Evolutionary conservation across 2,797 vertebrate species (phyloP).

Genomic region (Cuniculus paca): DNA sequence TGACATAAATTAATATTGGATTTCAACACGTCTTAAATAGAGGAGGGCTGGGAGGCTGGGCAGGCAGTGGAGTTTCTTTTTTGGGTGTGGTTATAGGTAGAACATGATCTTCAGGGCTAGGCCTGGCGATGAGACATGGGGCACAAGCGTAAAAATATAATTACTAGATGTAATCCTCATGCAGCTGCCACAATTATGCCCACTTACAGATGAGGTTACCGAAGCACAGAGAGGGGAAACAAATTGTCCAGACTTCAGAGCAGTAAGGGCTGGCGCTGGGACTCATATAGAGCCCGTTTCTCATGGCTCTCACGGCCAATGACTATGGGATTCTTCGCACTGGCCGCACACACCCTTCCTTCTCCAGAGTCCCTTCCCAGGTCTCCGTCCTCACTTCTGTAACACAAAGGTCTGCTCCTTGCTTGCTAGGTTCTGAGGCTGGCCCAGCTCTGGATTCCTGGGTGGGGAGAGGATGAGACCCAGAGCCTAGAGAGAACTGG

Average conservation of each 20-base stretch:
- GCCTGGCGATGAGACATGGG: not conserved
- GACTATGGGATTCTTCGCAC: not conserved
- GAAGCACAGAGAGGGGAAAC: slow-evolving; percentile 43
- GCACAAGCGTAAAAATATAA: slow-evolving; percentile 8
- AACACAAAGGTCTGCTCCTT: not conserved
- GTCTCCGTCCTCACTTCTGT: not conserved
- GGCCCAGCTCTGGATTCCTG: not conserved
- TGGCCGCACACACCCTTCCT: not conserved
- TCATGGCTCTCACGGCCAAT: not conserved
- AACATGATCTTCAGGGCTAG: not conserved
- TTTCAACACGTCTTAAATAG: slow-evolving; percentile 47
- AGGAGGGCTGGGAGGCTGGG: not conserved
- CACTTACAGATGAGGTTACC: slow-evolving; percentile 8
- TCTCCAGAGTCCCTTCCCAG: not conserved
- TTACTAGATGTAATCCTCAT: slow-evolving; percentile 45
- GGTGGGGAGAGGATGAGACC: not conserved
- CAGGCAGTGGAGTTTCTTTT: not conserved
- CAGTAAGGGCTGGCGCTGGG: not conserved
- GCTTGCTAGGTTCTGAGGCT: not conserved
- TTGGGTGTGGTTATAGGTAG: slow-evolving; percentile 77
- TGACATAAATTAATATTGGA: slow-evolving; percentile 36
- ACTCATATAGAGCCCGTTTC: not conserved
- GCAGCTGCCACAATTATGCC: slow-evolving; percentile 30
- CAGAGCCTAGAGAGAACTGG: not conserved
- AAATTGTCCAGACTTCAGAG: not conserved